A percentile compares a stretch with the other conserved stretches of the same genome.
Conservation (phyloP, 2,888 invertebrate species). For the Lomographa bimaculata region DNA sequence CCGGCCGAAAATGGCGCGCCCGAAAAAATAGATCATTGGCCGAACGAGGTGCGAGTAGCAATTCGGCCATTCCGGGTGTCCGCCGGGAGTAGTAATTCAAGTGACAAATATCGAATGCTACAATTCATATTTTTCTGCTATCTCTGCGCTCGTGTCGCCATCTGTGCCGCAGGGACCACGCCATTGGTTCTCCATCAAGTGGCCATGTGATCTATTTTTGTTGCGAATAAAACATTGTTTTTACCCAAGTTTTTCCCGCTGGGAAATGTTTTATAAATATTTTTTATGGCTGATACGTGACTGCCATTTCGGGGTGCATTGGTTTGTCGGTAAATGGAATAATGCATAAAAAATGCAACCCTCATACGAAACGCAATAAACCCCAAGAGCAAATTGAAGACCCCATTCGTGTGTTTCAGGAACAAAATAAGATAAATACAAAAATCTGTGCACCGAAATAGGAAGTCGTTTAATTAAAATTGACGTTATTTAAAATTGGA, state of each 20-base stretch:
- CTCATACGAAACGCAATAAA: slow-evolving; percentile 32
- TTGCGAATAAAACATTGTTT: slow-evolving; percentile 76
- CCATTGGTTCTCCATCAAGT: slow-evolving; percentile 82
- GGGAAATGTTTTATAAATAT: slow-evolving; percentile 79
- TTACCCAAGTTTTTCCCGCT: slow-evolving; percentile 51
- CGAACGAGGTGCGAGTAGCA: slow-evolving; percentile 75
- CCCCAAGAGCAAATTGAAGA: neutral
- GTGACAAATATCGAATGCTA: slow-evolving; percentile 84
- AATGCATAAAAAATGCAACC: slow-evolving; percentile 61
- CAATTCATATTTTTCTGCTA: slow-evolving; percentile 83
- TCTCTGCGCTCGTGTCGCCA: slow-evolving; percentile 78
- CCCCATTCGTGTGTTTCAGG: slow-evolving; percentile 13
- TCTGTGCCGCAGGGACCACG: slow-evolving; percentile 75
- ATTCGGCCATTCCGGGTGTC: slow-evolving; percentile 64
- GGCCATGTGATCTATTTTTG: slow-evolving; percentile 80
- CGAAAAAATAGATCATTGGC: slow-evolving; percentile 67
- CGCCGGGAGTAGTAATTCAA: slow-evolving; percentile 81
- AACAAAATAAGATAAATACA: too few relatives aligned
- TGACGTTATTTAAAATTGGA: slow-evolving; percentile 39
- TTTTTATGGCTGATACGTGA: slow-evolving; percentile 75
- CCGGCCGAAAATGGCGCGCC: slow-evolving; percentile 36
- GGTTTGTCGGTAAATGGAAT: slow-evolving; percentile 51
- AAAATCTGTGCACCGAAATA: too few relatives aligned
- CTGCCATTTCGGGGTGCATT: slow-evolving; percentile 59
- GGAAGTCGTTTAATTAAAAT: slow-evolving; percentile 37